Percentiles rank a stretch among this genome's conserved stretches.
phyloP scores from a whole-genome alignment of 2,888 invertebrate species.

The Orthosia incerta region DNA sequence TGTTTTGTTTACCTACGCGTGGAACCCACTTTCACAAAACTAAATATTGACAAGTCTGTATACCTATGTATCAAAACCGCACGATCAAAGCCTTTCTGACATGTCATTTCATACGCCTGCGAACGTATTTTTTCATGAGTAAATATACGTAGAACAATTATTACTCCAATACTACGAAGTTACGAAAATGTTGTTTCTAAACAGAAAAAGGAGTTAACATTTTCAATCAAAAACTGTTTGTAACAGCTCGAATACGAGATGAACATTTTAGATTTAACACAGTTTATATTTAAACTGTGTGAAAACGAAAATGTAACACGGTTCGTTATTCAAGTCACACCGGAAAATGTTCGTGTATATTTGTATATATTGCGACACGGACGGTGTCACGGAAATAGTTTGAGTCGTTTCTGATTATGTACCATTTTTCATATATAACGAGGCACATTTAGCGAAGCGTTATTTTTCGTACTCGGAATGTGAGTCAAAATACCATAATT shows the following conservation, averaged over 20 bases:
- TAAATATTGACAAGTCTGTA: conserved; percentile 16
- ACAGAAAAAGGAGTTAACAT: conserved; percentile 21
- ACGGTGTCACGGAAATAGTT: conserved; percentile 28
- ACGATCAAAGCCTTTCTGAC: background rate
- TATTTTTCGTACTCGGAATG: background rate
- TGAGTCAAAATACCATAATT: background rate
- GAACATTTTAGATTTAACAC: no score
- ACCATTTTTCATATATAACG: conserved; percentile 16
- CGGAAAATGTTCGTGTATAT: conserved; percentile 45
- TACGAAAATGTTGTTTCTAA: conserved; percentile 3
- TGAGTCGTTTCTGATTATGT: conserved; percentile 17
- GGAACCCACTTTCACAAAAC: conserved; percentile 14
- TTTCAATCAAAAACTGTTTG: conserved; percentile 26
- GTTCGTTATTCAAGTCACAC: conserved; percentile 49
- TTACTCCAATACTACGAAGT: background rate
- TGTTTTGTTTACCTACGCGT: conserved; percentile 7
- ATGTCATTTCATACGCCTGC: background rate
- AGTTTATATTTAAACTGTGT: conserved; percentile 5
- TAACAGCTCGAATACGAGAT: background rate
- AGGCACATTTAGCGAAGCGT: background rate
- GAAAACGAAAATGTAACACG: conserved; percentile 3
- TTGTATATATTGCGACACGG: conserved; percentile 39
- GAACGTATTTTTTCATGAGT: conserved; percentile 5
- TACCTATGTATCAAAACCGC: background rate
- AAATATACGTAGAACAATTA: conserved; percentile 14